Base-by-base conservation (phyloP, 2,113 vertebrate genomes). In the Zosterops hypoxanthus region DNA sequence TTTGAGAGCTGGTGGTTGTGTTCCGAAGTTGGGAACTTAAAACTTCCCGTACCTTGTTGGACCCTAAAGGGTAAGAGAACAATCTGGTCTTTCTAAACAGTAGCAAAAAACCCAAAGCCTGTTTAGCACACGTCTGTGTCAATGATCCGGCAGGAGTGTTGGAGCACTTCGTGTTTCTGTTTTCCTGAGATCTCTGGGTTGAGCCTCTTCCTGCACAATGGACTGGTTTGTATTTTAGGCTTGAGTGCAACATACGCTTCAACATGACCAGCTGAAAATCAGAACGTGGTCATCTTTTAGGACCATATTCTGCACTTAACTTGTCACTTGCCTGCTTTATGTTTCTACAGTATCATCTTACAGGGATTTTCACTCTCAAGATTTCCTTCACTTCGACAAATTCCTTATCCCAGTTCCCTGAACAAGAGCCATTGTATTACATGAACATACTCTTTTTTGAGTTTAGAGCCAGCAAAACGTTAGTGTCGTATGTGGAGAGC, bases 251-350 rank as follows among this genome's bases (percentile, higher is more conserved):
- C 7, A 2, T 9, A 11, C 2, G 2, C 42, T 42, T 60, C 9
- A 47, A 16, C 11, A 2, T 33, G 24, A 28, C 29, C 0, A 2
- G 16, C 28, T 77, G 76, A 61, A 57, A 78, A 66, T 18, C 24
- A 23, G 42, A 28, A 20, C 0, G 1, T 25, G 0, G 0, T 69
- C 4, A 24, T n/a, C 18, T 56, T 64, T 25, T n/a, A 11, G 31
- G 26, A 52, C 49, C 1, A 0, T 19, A 3, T 36, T 72, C 70
- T 72, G 46, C 14, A 12, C 9, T 49, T 65, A 22, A 16, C 16
- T 66, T 71, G 18, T 52, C 12, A 23, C n/a, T 85, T 70, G 7
- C 19, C 22, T 13, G 28, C 1, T 59, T 49, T 59, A 10, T 41
- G 21, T 73, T 84, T 60, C 59, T 69, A 36, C 14, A 14, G 1